These are phyloP conservation scores for Brachionus plicatilis DNA, from an alignment of 1,140 invertebrate genomes.

Conservation along the genomic window DNA sequence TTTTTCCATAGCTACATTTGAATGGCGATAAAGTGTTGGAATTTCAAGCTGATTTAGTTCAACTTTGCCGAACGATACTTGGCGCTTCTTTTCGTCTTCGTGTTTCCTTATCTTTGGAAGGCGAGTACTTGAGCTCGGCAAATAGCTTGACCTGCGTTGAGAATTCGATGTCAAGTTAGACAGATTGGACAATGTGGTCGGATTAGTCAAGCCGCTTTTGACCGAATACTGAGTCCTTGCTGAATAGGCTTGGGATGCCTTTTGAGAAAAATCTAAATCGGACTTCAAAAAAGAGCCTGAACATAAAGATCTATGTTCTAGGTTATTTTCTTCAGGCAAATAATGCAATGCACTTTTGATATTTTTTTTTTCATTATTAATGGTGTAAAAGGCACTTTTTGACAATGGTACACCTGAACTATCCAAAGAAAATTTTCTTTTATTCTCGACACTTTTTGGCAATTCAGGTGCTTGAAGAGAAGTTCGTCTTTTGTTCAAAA, in stretches of 20 bases:
- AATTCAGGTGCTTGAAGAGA: not conserved
- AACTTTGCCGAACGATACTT: not conserved
- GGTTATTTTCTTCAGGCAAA: not conserved
- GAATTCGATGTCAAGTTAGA: not conserved
- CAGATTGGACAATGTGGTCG: not conserved
- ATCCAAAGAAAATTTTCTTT: conserved; percentile 28
- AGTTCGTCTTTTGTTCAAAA: not conserved
- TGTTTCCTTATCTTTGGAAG: not conserved
- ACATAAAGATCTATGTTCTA: not conserved
- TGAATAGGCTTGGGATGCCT: not conserved
- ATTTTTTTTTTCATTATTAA: not conserved
- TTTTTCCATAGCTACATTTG: conserved; percentile 27
- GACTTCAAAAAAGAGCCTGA: not conserved
- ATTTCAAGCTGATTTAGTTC: conserved; percentile 5
- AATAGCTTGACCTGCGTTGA: not conserved
- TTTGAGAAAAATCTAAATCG: not conserved
- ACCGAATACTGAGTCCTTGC: not conserved
- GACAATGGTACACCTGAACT: not conserved
- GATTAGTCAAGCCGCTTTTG: not conserved
- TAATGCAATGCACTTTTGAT: not conserved
- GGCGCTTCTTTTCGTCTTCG: not conserved
- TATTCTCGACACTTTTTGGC: not conserved
- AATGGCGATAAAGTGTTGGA: not conserved
- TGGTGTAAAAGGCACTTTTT: not conserved
- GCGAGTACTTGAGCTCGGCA: not conserved